These are phyloP conservation scores for Charadrius vociferus DNA, from an alignment of 2,113 vertebrate species.

Conservation along the genomic window DNA sequence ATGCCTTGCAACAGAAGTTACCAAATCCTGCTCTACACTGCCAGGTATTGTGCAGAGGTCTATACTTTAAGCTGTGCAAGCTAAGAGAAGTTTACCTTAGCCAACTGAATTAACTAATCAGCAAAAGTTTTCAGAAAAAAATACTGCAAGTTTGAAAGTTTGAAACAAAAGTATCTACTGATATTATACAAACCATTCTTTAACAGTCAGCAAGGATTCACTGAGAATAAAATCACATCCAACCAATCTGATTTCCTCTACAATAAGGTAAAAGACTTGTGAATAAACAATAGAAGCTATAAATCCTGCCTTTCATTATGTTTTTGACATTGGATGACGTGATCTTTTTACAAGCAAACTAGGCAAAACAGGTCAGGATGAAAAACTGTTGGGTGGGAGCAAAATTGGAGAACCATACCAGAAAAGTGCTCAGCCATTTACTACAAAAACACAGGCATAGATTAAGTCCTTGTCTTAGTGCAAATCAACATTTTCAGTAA, in stretches of 20 bases:
- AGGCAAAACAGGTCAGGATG: background rate
- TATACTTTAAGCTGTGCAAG: background rate
- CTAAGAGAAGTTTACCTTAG: background rate
- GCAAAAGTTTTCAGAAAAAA: background rate
- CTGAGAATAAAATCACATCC: background rate
- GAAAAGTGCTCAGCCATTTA: background rate
- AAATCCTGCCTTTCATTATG: background rate
- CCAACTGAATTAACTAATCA: background rate
- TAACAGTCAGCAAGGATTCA: background rate
- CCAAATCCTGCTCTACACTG: fast-evolving
- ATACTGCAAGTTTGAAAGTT: background rate
- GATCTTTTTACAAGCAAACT: background rate
- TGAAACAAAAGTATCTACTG: background rate
- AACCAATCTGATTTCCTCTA: background rate
- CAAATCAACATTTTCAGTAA: background rate
- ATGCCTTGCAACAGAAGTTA: background rate
- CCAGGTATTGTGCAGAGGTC: background rate
- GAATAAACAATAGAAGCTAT: background rate
- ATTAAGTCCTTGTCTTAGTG: background rate
- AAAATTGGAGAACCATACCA: background rate
- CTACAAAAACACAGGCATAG: background rate
- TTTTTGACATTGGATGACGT: background rate
- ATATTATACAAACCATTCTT: background rate
- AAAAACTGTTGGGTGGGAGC: background rate
- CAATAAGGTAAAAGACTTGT: background rate